Evolutionary conservation across 2,113 vertebrate genomes (phyloP).

Genomic region (Oncorhynchus clarkii): DNA sequence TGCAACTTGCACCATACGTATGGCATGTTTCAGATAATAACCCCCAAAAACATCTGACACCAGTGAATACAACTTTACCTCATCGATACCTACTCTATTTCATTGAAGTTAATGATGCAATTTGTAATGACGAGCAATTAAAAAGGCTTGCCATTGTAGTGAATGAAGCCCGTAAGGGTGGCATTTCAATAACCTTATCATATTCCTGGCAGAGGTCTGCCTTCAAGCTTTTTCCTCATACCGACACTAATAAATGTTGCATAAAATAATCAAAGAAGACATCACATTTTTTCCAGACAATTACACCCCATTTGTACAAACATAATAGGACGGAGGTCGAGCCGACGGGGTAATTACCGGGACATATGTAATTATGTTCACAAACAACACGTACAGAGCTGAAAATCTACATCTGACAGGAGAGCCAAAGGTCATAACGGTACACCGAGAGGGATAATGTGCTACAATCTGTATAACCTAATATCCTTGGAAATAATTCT

Average conservation of each 20-base stretch:
- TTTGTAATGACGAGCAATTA: conserved; percentile 1
- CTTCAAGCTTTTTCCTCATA: conserved; percentile 15
- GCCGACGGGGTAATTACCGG: conserved; percentile 30
- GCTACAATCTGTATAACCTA: conserved; percentile 9
- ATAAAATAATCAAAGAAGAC: conserved; percentile 48
- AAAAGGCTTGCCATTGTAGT: background rate
- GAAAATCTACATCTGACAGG: conserved; percentile 26
- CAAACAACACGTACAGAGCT: conserved; percentile 21
- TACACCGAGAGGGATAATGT: conserved; percentile 14
- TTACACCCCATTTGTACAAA: conserved; percentile 42
- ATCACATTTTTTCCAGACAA: conserved; percentile 46
- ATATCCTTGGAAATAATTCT: background rate
- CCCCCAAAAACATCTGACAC: too few relatives aligned
- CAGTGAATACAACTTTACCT: too few relatives aligned
- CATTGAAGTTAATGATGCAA: background rate
- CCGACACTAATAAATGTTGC: conserved; percentile 39
- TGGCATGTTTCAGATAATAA: too few relatives aligned
- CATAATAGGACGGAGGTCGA: conserved; percentile 32
- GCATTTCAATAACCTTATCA: conserved; percentile 18
- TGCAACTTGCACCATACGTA: too few relatives aligned
- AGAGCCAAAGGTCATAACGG: conserved; percentile 17
- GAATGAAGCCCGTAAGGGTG: conserved; percentile 11
- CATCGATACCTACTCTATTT: background rate
- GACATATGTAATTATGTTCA: conserved; percentile 31
- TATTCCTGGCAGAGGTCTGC: conserved; percentile 19